Percentiles rank a stretch among this genome's conserved stretches.
phyloP scores from a whole-genome alignment of 2,888 invertebrate species.

The Dryadula phaetusa region DNA sequence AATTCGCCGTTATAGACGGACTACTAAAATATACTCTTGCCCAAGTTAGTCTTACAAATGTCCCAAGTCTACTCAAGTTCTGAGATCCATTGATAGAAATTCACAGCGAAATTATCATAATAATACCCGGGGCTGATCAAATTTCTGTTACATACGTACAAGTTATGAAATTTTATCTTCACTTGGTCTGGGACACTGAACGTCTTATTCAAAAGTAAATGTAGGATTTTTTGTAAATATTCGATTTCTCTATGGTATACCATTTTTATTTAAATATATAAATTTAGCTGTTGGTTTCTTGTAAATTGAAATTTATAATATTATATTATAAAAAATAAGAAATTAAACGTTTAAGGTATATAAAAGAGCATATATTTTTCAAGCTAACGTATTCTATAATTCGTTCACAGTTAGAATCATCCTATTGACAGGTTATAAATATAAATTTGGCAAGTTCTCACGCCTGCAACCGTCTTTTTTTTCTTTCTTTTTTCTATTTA shows the following conservation, averaged over 20 bases:
- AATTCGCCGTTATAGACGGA: background rate
- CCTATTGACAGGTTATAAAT: no score
- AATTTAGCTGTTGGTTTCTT: no score
- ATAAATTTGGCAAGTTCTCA: no score
- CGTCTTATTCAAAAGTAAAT: slow-evolving; percentile 1
- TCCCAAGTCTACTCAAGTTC: slow-evolving; percentile 5
- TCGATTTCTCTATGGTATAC: background rate
- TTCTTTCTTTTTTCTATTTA: no score
- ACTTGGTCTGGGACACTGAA: background rate
- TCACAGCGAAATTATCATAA: slow-evolving; percentile 34
- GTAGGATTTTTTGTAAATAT: background rate
- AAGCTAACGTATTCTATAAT: no score
- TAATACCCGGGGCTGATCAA: slow-evolving; percentile 22
- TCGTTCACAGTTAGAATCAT: no score
- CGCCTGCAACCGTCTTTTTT: no score
- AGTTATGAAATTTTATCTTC: slow-evolving; percentile 19
- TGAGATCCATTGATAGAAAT: slow-evolving; percentile 24
- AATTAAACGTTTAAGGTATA: no score
- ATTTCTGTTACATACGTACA: slow-evolving; percentile 16
- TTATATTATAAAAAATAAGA: no score
- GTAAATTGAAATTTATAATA: no score
- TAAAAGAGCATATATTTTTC: no score
- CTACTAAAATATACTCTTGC: slow-evolving; percentile 24
- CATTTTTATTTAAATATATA: no score
- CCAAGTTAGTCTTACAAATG: slow-evolving; percentile 10